Evolutionary conservation across 2,113 vertebrate species (phyloP), one percentile per base, ranked within the genome.

Genomic region (Oryctolagus cuniculus): DNA sequence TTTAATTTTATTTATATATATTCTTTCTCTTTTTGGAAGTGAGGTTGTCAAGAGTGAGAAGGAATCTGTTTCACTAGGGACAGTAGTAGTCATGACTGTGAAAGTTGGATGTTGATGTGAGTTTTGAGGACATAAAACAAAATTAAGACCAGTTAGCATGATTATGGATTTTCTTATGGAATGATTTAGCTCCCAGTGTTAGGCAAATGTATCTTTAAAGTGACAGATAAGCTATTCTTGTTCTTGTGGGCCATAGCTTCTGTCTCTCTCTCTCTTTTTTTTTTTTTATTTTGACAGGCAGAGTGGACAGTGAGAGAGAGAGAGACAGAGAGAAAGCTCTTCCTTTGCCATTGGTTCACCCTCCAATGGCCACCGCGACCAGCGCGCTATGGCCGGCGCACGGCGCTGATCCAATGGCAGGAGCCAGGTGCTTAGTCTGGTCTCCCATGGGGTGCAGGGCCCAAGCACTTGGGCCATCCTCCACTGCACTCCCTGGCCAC

Each of bases 171-270:
- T 69, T 78, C 93, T 78, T 63, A 58, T 75, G 63, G 53, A 63
- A 31, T 77, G 25, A 12, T 73, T 89, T 69, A 84, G 25, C 44
- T 44, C 8, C 51, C 15, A 84, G 4, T 4, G 29, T 55, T 79
- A 90, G 49, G 75, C 51, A 79, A 25, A 63, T 90, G 75, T 94
- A 49, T 88, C 70, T 75, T 10, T 79, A 74, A 92, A 75, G 31
- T 4, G 44, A 72, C 36, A 61, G 61, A 38, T 58, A 34, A 86
- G 83, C 8, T 36, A 67, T 31, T 72, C 75, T 87, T 21, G 80
- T 7, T 36, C 77, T 31, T 89, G 36, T 85, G 63, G 92, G 8
- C 19, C 31, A 44, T 67, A 10, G 29, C 38, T 74, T 78, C 17
- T 72, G 29, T 88, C 9, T 38, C 10, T n/a, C n/a, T n/a, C n/a